phyloP scores from a whole-genome alignment of 1,140 invertebrate species.

The Drosophila obscura region DNA sequence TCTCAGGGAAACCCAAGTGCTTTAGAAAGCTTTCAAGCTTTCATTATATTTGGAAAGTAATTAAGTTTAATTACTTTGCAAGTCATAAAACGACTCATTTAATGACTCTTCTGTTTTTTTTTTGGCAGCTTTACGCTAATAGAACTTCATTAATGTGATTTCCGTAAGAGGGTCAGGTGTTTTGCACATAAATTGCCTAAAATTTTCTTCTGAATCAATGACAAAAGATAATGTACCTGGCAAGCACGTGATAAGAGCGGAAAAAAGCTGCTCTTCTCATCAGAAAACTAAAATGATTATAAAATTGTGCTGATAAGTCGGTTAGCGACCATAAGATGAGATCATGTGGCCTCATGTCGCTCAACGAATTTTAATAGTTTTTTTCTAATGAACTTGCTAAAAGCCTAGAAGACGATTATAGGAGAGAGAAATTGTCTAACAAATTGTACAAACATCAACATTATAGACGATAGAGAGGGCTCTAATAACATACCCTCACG shows the following conservation, averaged over 20 bases:
- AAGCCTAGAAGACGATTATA: slow-evolving; percentile 30
- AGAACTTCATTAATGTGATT: slow-evolving; percentile 26
- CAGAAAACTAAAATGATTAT: slow-evolving; percentile 9
- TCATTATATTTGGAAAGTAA: slow-evolving; percentile 3
- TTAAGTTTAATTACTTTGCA: slow-evolving; percentile 24
- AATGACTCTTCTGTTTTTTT: slow-evolving; percentile 31
- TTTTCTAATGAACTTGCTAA: slow-evolving; percentile 59
- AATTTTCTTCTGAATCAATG: slow-evolving; percentile 33
- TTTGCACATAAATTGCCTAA: slow-evolving; percentile 10
- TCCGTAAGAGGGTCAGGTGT: slow-evolving; percentile 30
- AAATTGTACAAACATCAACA: slow-evolving; percentile 58
- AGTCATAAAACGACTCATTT: slow-evolving; percentile 30
- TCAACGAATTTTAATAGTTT: slow-evolving; percentile 46
- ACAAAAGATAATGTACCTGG: slow-evolving; percentile 19
- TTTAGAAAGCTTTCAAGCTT: background rate
- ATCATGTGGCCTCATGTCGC: slow-evolving; percentile 51
- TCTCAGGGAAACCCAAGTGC: too few species aligned
- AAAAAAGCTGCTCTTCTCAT: slow-evolving; percentile 12
- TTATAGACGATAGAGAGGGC: slow-evolving; percentile 9
- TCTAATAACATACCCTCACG: slow-evolving; percentile 49
- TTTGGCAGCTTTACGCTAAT: slow-evolving; percentile 18
- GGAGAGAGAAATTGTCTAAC: slow-evolving; percentile 35
- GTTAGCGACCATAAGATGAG: slow-evolving; percentile 32
- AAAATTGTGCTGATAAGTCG: slow-evolving; percentile 30
- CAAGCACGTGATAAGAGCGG: slow-evolving; percentile 20